Evolutionary conservation across 2,888 invertebrate genomes (phyloP).

Genomic region (Chorisops tibialis): DNA sequence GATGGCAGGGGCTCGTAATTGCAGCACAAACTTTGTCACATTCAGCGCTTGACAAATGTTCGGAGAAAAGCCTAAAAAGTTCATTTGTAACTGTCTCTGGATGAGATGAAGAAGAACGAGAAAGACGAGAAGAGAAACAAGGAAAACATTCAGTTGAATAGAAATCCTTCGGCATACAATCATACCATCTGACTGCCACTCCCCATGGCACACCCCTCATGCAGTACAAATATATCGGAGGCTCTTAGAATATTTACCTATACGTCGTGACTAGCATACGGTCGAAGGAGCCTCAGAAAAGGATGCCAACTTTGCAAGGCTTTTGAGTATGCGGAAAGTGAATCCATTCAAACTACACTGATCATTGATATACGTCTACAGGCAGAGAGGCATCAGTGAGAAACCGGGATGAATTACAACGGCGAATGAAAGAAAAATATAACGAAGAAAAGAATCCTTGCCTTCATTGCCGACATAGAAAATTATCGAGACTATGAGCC

Average conservation of each 20-base stretch:
- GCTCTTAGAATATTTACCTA: conserved; percentile 31
- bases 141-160: conserved; percentile 2
- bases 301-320: neutral
- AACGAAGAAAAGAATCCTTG: neutral
- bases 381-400: conserved; percentile 21
- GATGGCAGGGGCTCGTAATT: conserved; percentile 29
- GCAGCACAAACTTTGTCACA: conserved; percentile 32
- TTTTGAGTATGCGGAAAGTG: conserved; percentile 29
- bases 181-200: neutral
- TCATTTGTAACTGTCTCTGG: conserved; percentile 32
- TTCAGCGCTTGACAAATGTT: conserved; percentile 32
- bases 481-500: conserved; percentile 21
- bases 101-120: conserved; percentile 8
- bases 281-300: conserved; percentile 5
- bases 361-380: conserved; percentile 33
- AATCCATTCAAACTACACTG: conserved; percentile 31
- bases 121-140: neutral
- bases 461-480: conserved; percentile 1
- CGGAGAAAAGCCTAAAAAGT: conserved; percentile 29
- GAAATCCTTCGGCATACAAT: neutral
- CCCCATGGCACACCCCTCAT: conserved; percentile 7
- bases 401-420: conserved; percentile 31
- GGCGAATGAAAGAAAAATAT: conserved; percentile 19
- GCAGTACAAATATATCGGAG: conserved; percentile 15
- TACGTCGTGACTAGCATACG: conserved; percentile 31